Percentiles rank a stretch among this genome's conserved stretches.
phyloP scores from a whole-genome alignment of 1,140 invertebrate species.

The Ptiloglossa arizonensis region DNA sequence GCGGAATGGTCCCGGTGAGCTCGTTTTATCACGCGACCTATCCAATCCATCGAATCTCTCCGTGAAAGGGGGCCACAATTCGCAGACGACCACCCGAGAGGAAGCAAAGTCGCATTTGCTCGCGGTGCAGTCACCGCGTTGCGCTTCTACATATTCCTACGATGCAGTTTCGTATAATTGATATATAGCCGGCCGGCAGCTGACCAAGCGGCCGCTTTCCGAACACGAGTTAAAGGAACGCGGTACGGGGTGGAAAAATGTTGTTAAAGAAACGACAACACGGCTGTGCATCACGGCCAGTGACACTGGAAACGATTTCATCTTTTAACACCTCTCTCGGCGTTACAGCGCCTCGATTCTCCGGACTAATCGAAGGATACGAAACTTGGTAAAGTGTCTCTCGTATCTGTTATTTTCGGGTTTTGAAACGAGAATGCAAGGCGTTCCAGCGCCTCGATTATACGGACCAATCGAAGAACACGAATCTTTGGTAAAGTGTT shows the following conservation, averaged over 20 bases:
- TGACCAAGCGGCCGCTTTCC: constrained; percentile 52
- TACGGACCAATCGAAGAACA: too few relatives aligned
- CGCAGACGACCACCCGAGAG: constrained; percentile 25
- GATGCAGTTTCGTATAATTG: constrained; percentile 53
- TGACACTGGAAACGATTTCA: too few relatives aligned
- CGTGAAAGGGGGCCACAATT: constrained; percentile 38
- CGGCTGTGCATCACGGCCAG: constrained; percentile 49
- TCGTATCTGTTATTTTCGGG: too few relatives aligned
- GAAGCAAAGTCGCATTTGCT: constrained; percentile 46
- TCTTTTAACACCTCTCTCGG: too few relatives aligned
- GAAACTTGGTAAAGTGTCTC: too few relatives aligned
- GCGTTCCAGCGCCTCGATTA: too few relatives aligned
- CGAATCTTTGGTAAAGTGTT: too few relatives aligned
- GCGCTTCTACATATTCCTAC: constrained; percentile 49
- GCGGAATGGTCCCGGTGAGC: constrained; percentile 52
- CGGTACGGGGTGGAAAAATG: too few relatives aligned
- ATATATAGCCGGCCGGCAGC: constrained; percentile 43
- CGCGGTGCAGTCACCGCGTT: not conserved
- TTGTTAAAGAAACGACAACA: constrained; percentile 55
- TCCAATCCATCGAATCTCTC: constrained; percentile 52
- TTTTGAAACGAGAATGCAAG: too few relatives aligned
- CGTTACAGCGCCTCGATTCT: too few relatives aligned
- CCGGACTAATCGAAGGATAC: too few relatives aligned
- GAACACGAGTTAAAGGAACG: constrained; percentile 9
- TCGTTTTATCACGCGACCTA: constrained; percentile 42